Base-by-base conservation (phyloP, 2,888 invertebrate genomes). In the Nomada lathburiana region DNA sequence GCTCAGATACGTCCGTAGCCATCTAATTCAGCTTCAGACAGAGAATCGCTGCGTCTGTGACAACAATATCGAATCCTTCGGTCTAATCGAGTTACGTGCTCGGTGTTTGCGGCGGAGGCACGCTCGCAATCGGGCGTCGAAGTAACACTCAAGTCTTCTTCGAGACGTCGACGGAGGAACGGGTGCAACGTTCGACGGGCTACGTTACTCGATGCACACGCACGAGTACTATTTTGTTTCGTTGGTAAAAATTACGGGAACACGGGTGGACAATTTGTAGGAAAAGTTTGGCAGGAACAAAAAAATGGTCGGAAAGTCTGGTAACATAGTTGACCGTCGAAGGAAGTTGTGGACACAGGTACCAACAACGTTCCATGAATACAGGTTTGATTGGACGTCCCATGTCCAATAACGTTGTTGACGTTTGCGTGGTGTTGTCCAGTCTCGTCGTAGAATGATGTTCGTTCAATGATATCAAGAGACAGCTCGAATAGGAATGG, bases 321-420 rank as follows among this genome's bases (percentile, higher is more conserved):
- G 16, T 50, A 18, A 18, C 18, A 16, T 9, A 29, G 4, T 0
- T 7, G 5, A 5, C 29, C 1, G 65, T 36, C 18, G n/a, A n/a
- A 18, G 60, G 47, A 74, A 52, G 68, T 11, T 20, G 29, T 4
- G 47, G 9, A 26, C 42, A 44, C 23, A 9, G 29, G 0, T 26
- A 3, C 13, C 42, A 36, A 18, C 74, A 42, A 74, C 1, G 44
- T 53, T 55, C 47, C n/a, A 70, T 83, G 83, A 83, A 83, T 83
- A 72, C 83, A 68, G 53, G 76, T 83, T 83, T 83, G 83, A 83
- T 83, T 83, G 83, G 83, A 82, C 82, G 65, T 73, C 67, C 75
- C 64, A 62, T 70, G 79, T 70, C 76, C 82, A 79, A 82, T 79
- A 82, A 83, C 83, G 71, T 44, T 82, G 79, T 79, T 75, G 83